Evolutionary conservation across 1,140 invertebrate genomes (phyloP).

Genomic region (Musca domestica): DNA sequence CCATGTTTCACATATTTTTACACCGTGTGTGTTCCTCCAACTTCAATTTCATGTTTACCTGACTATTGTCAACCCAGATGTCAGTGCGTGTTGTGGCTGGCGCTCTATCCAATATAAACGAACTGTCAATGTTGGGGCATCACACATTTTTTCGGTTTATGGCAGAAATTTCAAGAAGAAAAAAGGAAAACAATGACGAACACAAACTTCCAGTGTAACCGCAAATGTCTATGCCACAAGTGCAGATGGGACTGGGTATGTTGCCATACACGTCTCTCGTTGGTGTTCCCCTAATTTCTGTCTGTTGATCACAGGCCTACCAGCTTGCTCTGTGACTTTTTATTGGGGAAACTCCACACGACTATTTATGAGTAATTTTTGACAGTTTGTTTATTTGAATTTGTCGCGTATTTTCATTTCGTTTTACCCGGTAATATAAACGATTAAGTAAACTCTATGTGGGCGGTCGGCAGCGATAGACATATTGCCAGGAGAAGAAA

Average conservation of each 20-base stretch:
- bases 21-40: not conserved
- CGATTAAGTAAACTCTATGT: constrained; percentile 24
- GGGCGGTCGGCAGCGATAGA: constrained; percentile 15
- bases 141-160: not conserved
- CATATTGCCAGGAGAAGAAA: not conserved
- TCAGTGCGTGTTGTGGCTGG: constrained; percentile 20
- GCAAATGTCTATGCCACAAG: constrained; percentile 8
- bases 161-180: constrained; percentile 3
- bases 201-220: too few species aligned
- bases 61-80: constrained; percentile 28
- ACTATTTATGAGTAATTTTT: constrained; percentile 28
- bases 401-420: constrained; percentile 24
- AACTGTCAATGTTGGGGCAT: constrained; percentile 1
- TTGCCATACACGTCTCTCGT: not conserved
- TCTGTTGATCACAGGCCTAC: not conserved
- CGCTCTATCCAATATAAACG: constrained; percentile 18
- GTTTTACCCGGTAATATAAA: constrained; percentile 22
- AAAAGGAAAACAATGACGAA: too few species aligned
- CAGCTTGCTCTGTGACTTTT: not conserved
- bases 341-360: constrained; percentile 14
- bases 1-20: too few species aligned
- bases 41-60: constrained; percentile 14
- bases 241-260: not conserved
- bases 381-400: constrained; percentile 30
- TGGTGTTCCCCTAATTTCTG: not conserved